A percentile compares a stretch with the other conserved stretches of the same genome.
These are phyloP conservation scores for human (Homo sapiens) DNA, from an alignment of 2,113 vertebrate species.

Conservation along the genomic window DNA sequence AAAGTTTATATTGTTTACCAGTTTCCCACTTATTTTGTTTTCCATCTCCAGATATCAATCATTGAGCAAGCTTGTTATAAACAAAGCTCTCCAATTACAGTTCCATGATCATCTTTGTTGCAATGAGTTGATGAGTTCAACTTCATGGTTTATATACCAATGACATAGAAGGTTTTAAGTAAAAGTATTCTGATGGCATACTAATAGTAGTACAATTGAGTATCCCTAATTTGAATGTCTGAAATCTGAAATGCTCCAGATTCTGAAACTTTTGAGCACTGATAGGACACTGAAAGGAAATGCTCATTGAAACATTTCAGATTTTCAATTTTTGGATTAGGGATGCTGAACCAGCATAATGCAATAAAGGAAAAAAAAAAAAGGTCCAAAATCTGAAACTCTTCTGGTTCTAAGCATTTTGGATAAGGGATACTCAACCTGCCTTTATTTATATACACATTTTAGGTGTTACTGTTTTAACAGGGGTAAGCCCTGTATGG, in stretches of 20 bases:
- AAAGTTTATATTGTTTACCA: conserved; percentile 71
- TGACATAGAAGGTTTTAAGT: not conserved
- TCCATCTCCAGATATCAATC: conserved; percentile 61
- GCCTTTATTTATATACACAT: not conserved
- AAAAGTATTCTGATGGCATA: conserved; percentile 17
- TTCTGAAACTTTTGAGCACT: not conserved
- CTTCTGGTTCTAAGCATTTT: not conserved
- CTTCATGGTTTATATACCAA: not conserved
- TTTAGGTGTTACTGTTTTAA: not conserved
- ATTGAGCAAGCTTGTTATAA: not conserved
- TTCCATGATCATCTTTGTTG: not conserved
- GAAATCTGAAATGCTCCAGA: not conserved
- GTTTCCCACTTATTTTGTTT: conserved; percentile 71
- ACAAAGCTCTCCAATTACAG: not conserved
- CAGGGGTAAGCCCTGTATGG: not conserved
- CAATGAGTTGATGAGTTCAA: not conserved
- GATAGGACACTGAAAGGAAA: not conserved
- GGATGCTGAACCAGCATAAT: not conserved
- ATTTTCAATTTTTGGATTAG: not conserved
- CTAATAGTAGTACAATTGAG: not conserved
- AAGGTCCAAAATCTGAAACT: not conserved
- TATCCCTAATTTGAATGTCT: not conserved
- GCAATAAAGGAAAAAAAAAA: not conserved
- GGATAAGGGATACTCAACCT: not conserved
- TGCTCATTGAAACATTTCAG: not conserved